Evolutionary conservation across 2,888 invertebrate species (phyloP).

Genomic region (Malacosoma neustria): DNA sequence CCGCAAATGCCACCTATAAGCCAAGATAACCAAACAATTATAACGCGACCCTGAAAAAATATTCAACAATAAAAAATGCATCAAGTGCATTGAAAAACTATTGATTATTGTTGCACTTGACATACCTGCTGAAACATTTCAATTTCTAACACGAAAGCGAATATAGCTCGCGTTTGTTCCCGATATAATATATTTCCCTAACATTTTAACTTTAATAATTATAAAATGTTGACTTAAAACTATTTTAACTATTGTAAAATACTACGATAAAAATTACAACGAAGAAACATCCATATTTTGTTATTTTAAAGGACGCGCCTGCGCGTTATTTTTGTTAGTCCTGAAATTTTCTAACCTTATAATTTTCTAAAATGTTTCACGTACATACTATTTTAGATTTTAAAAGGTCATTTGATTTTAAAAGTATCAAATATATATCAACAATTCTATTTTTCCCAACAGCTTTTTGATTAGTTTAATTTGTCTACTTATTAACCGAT

Average conservation of each 20-base stretch:
- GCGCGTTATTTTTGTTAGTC: slow-evolving; percentile 17
- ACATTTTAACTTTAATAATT: slow-evolving; percentile 44
- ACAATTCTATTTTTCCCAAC: too few relatives aligned
- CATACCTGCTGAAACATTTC: slow-evolving; percentile 69
- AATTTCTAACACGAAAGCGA: slow-evolving; percentile 51
- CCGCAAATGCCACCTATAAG: slow-evolving; percentile 77
- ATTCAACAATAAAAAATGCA: slow-evolving; percentile 11
- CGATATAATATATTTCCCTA: slow-evolving; percentile 32
- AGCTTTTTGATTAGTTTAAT: too few relatives aligned
- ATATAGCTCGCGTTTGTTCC: slow-evolving; percentile 46
- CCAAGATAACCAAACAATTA: slow-evolving; percentile 73
- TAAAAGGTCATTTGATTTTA: too few relatives aligned
- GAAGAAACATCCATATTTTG: slow-evolving; percentile 22
- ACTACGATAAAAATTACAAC: slow-evolving; percentile 20
- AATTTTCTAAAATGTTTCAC: too few relatives aligned
- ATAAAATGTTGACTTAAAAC: slow-evolving; percentile 31
- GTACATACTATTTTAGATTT: too few relatives aligned
- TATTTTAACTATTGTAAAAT: slow-evolving; percentile 24
- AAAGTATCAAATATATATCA: too few relatives aligned
- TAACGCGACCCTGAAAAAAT: slow-evolving; percentile 62
- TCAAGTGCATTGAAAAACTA: slow-evolving; percentile 16
- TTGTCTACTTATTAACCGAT: too few relatives aligned
- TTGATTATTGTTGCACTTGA: slow-evolving; percentile 25
- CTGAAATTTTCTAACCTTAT: slow-evolving; percentile 7
- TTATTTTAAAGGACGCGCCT: slow-evolving; percentile 36